Base-by-base conservation (phyloP, 1,140 invertebrate genomes). In the Solen grandis region DNA sequence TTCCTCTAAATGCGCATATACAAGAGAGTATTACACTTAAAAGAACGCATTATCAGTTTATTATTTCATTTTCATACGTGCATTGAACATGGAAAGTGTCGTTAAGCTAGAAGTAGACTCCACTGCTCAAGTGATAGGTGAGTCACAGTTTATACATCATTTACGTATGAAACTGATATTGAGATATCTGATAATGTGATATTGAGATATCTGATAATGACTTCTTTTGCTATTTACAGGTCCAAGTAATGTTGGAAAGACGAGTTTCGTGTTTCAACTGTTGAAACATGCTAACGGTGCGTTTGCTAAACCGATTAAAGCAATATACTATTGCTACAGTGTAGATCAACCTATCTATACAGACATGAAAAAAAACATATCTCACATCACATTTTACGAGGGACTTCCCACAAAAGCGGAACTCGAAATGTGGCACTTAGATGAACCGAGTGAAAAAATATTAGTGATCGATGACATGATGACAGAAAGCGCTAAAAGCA, bases 361-460 rank as follows among this genome's bases (percentile, higher is more conserved):
- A 4, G 38, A 69, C 46, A 69, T 69, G 38, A 69, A 69, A 69
- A 69, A 13, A 25, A 27, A 22, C 27, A 52, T 69, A 50, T 46
- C 65, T 3, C 4, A 52, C 41, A 69, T 69, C 3, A 50, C 65
- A 10, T 69, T 50, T 69, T 69, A 33, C 52, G 38, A 69, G 22
- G 65, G 65, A 25, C 65, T 50, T 14, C 65, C 41, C 29, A 50
- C 38, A 2, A 69, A 69, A 69, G 41, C 65, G 19, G 65, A 69
- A 50, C 41, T 52, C 14, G 38, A 69, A 69, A 69, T 8, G 22
- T 69, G 41, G 65, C 65, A 69, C 25, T 50, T 69, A 46, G 31
- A 69, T 69, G 65, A 69, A 50, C 65, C 65, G 38, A 31, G 41
- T 33, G 65, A 69, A 69, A 69, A 69, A 69, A 29, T 69, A 36